Base-by-base conservation (phyloP, 2,888 invertebrate species). In the Drosophila incognita region DNA sequence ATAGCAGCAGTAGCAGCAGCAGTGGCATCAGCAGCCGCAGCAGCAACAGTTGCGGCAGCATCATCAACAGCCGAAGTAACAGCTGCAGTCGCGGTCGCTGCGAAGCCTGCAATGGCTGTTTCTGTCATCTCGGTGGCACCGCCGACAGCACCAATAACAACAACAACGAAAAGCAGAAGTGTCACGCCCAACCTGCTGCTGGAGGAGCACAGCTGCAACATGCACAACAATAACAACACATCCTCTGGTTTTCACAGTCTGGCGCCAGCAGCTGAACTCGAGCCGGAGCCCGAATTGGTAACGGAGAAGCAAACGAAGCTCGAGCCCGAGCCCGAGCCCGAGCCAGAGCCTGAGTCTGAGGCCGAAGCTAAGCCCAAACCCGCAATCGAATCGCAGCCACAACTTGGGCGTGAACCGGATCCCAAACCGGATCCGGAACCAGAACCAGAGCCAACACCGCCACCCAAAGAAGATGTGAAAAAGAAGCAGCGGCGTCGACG, bases 401-500 rank as follows among this genome's bases (percentile, higher is more conserved):
- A 60, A 21, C 29, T n/a, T 4, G 60, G n/a, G 21, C 52, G 5
- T 6, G 29, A 49, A 36, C 48, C 31, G 29, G n/a, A 54, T n/a
- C 5, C 15, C 29, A 36, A 40, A 31, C 38, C n/a, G 29, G 15
- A 54, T n/a, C 11, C 15, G 15, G 11, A 29, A 18, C 15, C 29
- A 8, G 29, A 29, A 3, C 15, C 40, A 21, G 29, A 40, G 6
- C 40, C 56, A 13, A n/a, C 57, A 15, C 29, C 40, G 4, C 36
- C 49, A 0, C 60, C 66, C 38, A 69, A 74, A n/a, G 70, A 70
- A 49, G 89, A 91, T 13, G 64, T 82, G 2, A 90, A 89, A 60
- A 91, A 89, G 64, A 92, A 92, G 66, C 92, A 91, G 58, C 82
- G 93, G 5, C 80, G 91, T 0, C 87, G 93, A 5, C 91, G 93